Evolutionary conservation across 1,140 invertebrate species (phyloP), one percentile per base, ranked within the genome.

Genomic region (Dendrolimus punctatus): DNA sequence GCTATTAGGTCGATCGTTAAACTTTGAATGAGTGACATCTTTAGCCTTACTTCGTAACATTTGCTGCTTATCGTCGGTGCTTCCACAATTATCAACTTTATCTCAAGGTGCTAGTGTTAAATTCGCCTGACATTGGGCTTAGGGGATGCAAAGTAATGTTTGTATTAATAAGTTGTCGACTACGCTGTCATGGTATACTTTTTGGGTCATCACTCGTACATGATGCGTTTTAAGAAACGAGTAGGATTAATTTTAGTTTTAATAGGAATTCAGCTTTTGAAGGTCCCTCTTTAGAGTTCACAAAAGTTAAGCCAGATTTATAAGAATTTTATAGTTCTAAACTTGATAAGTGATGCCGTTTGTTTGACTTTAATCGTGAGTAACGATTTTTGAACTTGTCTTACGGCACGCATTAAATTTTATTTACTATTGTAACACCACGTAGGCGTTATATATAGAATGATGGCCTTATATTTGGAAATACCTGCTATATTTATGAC

Each of bases 21-120:
- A 85, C 73, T 85, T 72, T 75, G 79, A 75, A 81, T 82, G 82
- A 83, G 77, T 83, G 82, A 85, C 81, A 83, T 85, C 78, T 83
- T 74, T 76, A 79, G 71, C 56, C 51, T 60, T 62, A 66, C 77
- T 55, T 62, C n/a, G 53, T 69, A 55, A 49, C 42, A 40, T 59
- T 51, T 40, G 46, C 40, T 50, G 36, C 45, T 40, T 6, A n/a
- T 42, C 6, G 51, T 8, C 6, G 36, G 49, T 7, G 8, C 39
- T 4, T 9, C 10, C 5, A 46, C 4, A 39, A 59, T 47, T 40
- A 53, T 57, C 53, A 54, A 55, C 41, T 51, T 58, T 70, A 66
- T 23, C 7, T 0, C 5, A 6, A 38, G 6, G 10, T 3, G 9
- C 46, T 66, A 69, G 61, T 46, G 37, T 46, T 52, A 4, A 40